These are phyloP conservation scores for Listronotus bonariensis DNA, from an alignment of 1,140 invertebrate species.

Conservation along the genomic window DNA sequence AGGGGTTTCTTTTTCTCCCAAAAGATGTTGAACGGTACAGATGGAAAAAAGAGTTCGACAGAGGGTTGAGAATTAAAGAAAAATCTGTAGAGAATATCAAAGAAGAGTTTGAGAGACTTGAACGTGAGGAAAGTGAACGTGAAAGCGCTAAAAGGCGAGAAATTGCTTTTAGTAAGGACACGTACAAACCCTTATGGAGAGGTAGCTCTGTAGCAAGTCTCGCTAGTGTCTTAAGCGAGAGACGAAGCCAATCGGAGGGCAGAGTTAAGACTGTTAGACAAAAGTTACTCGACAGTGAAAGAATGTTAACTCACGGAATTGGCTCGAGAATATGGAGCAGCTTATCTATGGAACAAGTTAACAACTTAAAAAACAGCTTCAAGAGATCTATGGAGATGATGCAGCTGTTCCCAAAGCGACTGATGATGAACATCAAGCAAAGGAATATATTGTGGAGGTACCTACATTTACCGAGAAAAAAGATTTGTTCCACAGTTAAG, in stretches of 20 bases:
- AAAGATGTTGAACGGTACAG: conserved; percentile 70
- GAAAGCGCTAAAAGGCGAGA: conserved; percentile 57
- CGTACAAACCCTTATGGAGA: conserved; percentile 81
- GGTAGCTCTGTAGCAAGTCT: conserved; percentile 79
- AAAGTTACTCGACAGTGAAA: conserved; percentile 42
- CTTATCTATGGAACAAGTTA: conserved; percentile 82
- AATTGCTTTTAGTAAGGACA: conserved; percentile 63
- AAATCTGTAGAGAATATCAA: conserved; percentile 85
- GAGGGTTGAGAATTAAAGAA: conserved; percentile 79
- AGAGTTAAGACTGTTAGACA: conserved; percentile 40
- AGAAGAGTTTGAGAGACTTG: conserved; percentile 68
- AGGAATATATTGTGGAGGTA: conserved; percentile 42
- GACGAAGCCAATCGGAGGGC: conserved; percentile 51
- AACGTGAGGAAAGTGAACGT: conserved; percentile 55
- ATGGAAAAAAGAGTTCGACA: conserved; percentile 71
- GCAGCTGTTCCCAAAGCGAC: conserved; percentile 15
- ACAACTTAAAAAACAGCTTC: conserved; percentile 79
- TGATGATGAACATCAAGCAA: background rate
- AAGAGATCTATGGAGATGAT: conserved; percentile 74
- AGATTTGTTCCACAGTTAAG: conserved; percentile 34
- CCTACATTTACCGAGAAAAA: conserved; percentile 27
- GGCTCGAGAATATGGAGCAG: conserved; percentile 81
- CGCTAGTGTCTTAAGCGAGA: conserved; percentile 68
- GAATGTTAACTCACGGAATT: conserved; percentile 63
- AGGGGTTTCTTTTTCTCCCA: conserved; percentile 80